Evolutionary conservation across 1,140 invertebrate species (phyloP).

Genomic region (Solenopsis invicta): DNA sequence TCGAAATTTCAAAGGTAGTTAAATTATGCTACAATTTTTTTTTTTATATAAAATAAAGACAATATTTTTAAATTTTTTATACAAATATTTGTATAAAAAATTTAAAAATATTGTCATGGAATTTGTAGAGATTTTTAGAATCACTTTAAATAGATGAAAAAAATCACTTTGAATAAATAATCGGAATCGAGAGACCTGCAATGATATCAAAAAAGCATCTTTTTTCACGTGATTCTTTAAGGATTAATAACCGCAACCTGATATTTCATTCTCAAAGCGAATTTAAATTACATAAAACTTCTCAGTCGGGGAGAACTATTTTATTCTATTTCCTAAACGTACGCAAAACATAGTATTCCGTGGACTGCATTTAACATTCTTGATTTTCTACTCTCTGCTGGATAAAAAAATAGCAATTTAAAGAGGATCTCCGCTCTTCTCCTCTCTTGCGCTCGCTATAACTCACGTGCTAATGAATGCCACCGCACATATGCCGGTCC

Average conservation of each 20-base stretch:
- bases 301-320: background rate
- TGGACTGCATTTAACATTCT: background rate
- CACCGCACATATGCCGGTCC: constrained; percentile 51
- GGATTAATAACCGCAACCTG: background rate
- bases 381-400: constrained; percentile 16
- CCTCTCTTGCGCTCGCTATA: background rate
- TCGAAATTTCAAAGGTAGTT: too few relatives aligned
- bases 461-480: constrained; percentile 57
- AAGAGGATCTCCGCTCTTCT: constrained; percentile 9
- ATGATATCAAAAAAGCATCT: too few relatives aligned
- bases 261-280: background rate
- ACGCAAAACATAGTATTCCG: background rate
- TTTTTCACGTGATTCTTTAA: background rate
- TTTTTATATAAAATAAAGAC: too few relatives aligned
- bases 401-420: constrained; percentile 56
- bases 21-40: too few relatives aligned
- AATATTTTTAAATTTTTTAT: too few relatives aligned
- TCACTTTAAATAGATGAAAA: too few relatives aligned
- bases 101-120: too few relatives aligned
- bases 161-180: too few relatives aligned
- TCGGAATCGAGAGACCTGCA: too few relatives aligned
- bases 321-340: background rate
- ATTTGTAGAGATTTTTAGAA: too few relatives aligned
- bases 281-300: constrained; percentile 12
- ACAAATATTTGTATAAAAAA: too few relatives aligned